Evolutionary conservation across 2,888 invertebrate genomes (phyloP), one percentile per base, ranked within the genome.

Genomic region (Rhingia campestris): DNA sequence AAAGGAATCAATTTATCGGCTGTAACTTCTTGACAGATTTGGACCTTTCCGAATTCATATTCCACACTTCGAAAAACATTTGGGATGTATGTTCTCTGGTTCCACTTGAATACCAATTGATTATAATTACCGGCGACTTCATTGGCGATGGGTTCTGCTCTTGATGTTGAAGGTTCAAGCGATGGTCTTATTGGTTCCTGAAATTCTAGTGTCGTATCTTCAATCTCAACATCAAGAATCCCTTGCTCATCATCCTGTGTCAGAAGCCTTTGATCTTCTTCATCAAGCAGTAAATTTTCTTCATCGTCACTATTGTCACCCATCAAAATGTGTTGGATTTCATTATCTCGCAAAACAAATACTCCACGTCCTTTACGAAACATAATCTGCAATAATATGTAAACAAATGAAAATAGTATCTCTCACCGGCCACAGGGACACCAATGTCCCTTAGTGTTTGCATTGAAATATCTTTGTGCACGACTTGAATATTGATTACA

Each of bases 211-310:
- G 49, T 7, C n/a, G 35, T 33, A 54, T 3, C 53, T 35, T 54
- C 53, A 33, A 32, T 33, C 4, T 54, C 53, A 9, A 35, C 53
- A 54, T 51, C 51, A 51, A 51, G 9, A 32, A 43, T 41, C 58
- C 41, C 39, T 41, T 58, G 37, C 6, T 43, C 41, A 30, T 59
- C 39, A 43, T 43, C 59, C 30, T 30, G 59, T 9, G 32, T 59
- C 10, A 59, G 10, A 59, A 59, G 30, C 43, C 30, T 59, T 22
- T 59, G 59, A 30, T 43, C 59, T 39, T 58, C 22, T 45, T 59
- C 43, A 12, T 59, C 59, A 22, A 59, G 43, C 9, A n/a, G 43
- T 32, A 59, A 22, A n/a, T 43, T n/a, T n/a, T 59, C 59, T 59
- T 59, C 22, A 30, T 39, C 59, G 5, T 43, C 43, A 43, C 12